phyloP scores from a whole-genome alignment of 2,888 invertebrate genomes.

The Ecdyonurus torrentis region DNA sequence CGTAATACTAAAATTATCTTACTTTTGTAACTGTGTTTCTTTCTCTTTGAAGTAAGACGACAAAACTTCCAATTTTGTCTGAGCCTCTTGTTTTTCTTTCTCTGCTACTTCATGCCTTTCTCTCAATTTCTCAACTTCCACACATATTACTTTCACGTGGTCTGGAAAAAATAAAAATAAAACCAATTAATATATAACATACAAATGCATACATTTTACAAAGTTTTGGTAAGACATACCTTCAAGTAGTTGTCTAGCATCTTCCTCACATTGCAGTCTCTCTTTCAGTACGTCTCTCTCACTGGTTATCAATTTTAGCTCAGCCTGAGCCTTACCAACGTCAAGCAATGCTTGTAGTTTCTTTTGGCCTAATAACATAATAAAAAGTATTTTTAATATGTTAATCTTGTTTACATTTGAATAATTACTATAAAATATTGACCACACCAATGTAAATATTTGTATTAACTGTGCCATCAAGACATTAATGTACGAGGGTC shows the following conservation, averaged over 20 bases:
- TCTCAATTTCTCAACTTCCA: conserved; percentile 35
- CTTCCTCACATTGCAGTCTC: conserved; percentile 28
- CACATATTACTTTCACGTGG: conserved; percentile 20
- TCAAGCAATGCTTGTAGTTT: conserved; percentile 32
- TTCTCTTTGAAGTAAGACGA: conserved; percentile 82
- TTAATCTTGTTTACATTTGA: too few species aligned
- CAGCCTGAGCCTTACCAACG: conserved; percentile 38
- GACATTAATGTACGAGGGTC: too few species aligned
- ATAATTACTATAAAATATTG: too few species aligned
- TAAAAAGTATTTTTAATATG: too few species aligned
- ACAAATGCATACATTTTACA: neutral
- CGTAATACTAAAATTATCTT: conserved; percentile 22
- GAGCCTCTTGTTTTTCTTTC: conserved; percentile 55
- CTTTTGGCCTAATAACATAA: neutral
- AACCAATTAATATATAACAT: neutral
- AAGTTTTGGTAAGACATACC: conserved; percentile 17
- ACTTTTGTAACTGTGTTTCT: conserved; percentile 76
- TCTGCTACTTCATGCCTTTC: conserved; percentile 45
- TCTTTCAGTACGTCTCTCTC: conserved; percentile 33
- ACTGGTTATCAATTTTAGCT: conserved; percentile 34
- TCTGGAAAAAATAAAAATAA: conserved; percentile 13
- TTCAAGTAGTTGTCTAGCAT: conserved; percentile 27
- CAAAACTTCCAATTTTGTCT: conserved; percentile 68
- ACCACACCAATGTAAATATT: too few species aligned
- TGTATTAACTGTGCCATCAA: too few species aligned